Conservation (phyloP, 2,113 vertebrate genomes). For the Nymphicus hollandicus region DNA sequence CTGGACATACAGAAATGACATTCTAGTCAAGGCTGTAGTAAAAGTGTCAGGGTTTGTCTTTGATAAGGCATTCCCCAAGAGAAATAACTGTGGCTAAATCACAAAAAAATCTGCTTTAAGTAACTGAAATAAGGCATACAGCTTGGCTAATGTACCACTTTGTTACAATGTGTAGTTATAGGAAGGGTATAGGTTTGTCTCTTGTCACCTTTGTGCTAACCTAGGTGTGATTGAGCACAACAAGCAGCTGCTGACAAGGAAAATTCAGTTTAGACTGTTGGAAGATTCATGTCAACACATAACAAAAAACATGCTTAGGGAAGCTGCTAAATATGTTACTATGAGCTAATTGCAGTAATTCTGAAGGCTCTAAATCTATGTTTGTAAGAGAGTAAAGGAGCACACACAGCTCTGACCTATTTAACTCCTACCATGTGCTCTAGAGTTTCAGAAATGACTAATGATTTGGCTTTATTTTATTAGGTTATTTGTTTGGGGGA, state of each 20-base stretch:
- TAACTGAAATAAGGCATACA: not conserved
- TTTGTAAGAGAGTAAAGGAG: not conserved
- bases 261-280: not conserved
- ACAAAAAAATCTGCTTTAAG: not conserved
- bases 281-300: not conserved
- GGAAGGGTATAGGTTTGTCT: not conserved
- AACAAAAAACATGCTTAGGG: not conserved
- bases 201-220: not conserved
- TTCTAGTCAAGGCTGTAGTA: not conserved
- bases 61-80: not conserved
- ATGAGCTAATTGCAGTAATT: not conserved
- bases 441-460: not conserved
- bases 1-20: not conserved
- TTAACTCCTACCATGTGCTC: not conserved
- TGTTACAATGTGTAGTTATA: accelerated
- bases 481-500: not conserved
- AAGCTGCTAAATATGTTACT: not conserved
- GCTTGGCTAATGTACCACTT: accelerated
- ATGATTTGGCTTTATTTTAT: not conserved
- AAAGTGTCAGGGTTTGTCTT: not conserved
- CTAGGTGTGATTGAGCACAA: not conserved
- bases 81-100: not conserved
- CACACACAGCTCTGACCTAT: accelerated
- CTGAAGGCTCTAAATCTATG: not conserved
- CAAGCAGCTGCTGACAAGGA: not conserved